Base-by-base conservation (phyloP, 2,113 vertebrate species). In the Tetraodon nigroviridis region DNA sequence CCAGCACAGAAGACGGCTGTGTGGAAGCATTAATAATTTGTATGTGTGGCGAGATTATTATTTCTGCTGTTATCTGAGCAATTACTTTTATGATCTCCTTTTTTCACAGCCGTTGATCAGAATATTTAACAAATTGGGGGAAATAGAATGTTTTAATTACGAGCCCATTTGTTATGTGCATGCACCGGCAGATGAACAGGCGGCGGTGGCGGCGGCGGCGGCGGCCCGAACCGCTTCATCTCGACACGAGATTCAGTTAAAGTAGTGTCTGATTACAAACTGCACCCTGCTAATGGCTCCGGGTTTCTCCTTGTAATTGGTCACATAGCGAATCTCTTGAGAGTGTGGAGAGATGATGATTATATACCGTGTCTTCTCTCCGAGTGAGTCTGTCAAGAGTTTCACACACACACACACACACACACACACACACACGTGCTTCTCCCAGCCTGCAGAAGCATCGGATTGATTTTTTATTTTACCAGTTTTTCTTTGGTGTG, bases 271-370 rank as follows among this genome's bases (percentile, higher is more conserved):
- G 50, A 53, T 78, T 80, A 49, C 51, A 64, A 76, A 69, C 45
- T 40, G 59, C 51, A 45, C 22, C 47, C 29, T 60, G 19, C 63
- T 57, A 64, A 70, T 67, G 53, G 64, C 22, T 32, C 4, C 24
- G 19, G 37, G 14, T 59, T 55, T 59, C 52, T 45, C 37, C 41
- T 58, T 59, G 49, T 73, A 60, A 79, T 72, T 79, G 69, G 47
- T 62, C 47, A 17, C 53, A 53, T 49, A 55, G 59, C 47, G 67
- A 68, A 55, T 78, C 77, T 62, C 52, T 47, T 29, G 54, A 73
- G 55, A 61, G 50, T 17, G 58, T 22, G 61, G 52, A 54, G 49
- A 75, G 75, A 65, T 71, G 67, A 80, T 66, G 62, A 80, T 73
- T 58, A 62, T 77, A 69, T 45, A 46, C 52, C 53, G 54, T 55